Evolutionary conservation across 2,888 invertebrate genomes (phyloP), one percentile per base, ranked within the genome.

Genomic region (Cephus nigrinus): DNA sequence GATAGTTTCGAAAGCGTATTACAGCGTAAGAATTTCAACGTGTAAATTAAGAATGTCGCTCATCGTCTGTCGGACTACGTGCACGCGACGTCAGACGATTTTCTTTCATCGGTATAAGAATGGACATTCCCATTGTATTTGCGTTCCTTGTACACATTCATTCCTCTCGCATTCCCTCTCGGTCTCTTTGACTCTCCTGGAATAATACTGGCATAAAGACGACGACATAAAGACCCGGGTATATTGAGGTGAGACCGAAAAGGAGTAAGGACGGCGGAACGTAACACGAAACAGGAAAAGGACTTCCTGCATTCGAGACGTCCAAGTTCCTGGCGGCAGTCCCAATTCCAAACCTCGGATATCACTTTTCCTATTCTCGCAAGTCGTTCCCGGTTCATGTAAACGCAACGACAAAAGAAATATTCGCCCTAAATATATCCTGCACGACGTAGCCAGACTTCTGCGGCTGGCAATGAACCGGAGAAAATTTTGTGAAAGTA

Each of bases 381-480:
- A 55, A 55, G 55, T 9, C 55, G 55, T 55, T 23, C 9, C 55
- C 9, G 55, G 23, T 23, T 55, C 23, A 9, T 23, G 74, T 36
- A 74, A 55, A 74, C 3, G 55, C 32, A 68, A 74, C 4, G 11
- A 23, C 12, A 68, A 68, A 23, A 55, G 55, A 11, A 33, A 11
- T 31, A n/a, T 40, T 23, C 33, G 32, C 33, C 69, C 15, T 33
- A 74, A 69, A 68, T 33, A 76, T 68, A 74, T 72, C 75, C 79
- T 77, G 80, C 76, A 80, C 76, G 72, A 76, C 77, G 74, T 33
- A 33, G 40, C 55, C 55, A 55, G 55, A 55, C 23, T 55, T 55
- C 55, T 23, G 35, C 23, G 55, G 2, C 55, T 55, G 9, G 23
- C 55, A 55, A 55, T 55, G 55, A 55, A 55, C 23, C 23, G 55